phyloP scores from a whole-genome alignment of 2,797 vertebrate species.

The Semotilus atromaculatus region DNA sequence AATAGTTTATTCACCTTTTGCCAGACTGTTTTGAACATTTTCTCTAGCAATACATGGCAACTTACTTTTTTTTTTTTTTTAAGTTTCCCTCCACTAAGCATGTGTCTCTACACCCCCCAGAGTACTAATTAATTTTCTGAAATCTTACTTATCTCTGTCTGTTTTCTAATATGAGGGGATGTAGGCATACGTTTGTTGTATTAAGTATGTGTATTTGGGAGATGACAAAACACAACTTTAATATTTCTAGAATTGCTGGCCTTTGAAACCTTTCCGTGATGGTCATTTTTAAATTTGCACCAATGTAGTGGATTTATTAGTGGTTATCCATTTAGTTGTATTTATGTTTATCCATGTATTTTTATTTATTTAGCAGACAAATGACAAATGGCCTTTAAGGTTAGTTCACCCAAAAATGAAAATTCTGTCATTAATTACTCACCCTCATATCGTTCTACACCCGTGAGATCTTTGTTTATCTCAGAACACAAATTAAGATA shows the following conservation, averaged over 20 bases:
- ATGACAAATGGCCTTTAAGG: not conserved
- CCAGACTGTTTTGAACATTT: conserved; percentile 20
- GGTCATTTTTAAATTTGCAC: not conserved
- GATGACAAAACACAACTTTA: not conserved
- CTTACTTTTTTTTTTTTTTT: conserved; percentile 12
- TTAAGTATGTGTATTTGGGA: not conserved
- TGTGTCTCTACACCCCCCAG: not conserved
- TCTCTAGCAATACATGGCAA: conserved; percentile 27
- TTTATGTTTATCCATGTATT: not conserved
- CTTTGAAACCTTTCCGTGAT: not conserved
- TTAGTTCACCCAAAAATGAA: not conserved
- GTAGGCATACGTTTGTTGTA: conserved; percentile 4
- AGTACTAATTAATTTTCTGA: conserved; percentile 36
- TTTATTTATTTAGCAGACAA: not conserved
- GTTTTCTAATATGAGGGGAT: conserved; percentile 28
- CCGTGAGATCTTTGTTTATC: no score
- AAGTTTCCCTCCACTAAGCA: not conserved
- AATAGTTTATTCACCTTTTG: conserved; percentile 42
- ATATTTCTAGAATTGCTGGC: not conserved
- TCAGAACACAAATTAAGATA: no score
- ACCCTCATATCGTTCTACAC: no score
- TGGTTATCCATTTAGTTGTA: not conserved
- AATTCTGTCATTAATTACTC: not conserved
- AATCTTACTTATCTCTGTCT: conserved; percentile 19
- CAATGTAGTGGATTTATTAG: not conserved